Conservation (phyloP, 92 coral and sea anemone species). For the Actinernus sp. region DNA sequence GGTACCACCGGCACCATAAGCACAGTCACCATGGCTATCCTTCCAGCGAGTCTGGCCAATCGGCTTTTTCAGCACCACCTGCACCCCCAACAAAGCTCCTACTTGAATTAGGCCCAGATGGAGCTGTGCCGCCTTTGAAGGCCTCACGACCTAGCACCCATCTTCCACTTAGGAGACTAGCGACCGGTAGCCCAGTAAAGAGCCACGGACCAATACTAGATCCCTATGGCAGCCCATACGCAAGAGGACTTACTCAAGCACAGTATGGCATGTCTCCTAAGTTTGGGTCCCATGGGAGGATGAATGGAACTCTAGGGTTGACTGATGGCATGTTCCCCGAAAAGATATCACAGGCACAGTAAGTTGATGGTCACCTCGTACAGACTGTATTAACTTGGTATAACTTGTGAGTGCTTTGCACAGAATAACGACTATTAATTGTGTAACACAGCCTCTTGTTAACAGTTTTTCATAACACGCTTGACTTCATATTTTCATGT, state of each 20-base stretch:
- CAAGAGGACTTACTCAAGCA: not conserved
- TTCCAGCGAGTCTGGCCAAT: constrained; percentile 82
- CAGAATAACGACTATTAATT: too few species aligned
- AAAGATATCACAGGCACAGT: too few species aligned
- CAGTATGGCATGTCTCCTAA: not conserved
- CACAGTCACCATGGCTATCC: constrained; percentile 76
- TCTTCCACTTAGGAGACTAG: too few species aligned
- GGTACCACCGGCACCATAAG: constrained; percentile 88
- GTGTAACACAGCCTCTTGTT: too few species aligned
- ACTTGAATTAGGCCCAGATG: constrained; percentile 6
- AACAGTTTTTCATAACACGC: too few species aligned
- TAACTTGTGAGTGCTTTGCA: too few species aligned
- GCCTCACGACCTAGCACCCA: not conserved
- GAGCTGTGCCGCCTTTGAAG: not conserved
- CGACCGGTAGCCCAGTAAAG: too few species aligned
- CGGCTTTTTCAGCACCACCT: constrained; percentile 82
- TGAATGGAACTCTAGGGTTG: not conserved
- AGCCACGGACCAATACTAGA: too few species aligned
- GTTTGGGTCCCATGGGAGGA: not conserved
- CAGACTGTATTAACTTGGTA: too few species aligned
- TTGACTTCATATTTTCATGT: too few species aligned
- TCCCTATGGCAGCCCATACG: too few species aligned
- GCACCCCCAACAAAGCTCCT: constrained; percentile 43
- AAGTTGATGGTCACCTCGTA: too few species aligned
- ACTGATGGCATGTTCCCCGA: not conserved